Base-by-base conservation (phyloP, 2,113 vertebrate species). In the Oryzias curvinotus region DNA sequence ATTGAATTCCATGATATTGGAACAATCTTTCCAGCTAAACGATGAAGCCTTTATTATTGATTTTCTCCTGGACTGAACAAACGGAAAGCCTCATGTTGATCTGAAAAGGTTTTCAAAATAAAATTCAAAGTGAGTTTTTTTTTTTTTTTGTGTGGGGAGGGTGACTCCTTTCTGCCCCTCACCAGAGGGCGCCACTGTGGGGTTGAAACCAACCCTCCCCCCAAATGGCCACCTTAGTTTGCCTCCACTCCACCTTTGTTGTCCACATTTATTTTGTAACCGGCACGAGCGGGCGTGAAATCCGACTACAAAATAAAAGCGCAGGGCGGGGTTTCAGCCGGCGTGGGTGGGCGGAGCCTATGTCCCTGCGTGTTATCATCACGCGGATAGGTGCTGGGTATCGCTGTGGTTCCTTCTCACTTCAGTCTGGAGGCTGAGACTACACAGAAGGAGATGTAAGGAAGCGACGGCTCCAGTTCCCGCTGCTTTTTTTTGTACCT, bases 381-480 rank as follows among this genome's bases (percentile, higher is more conserved):
- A 49, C 75, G 14, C 51, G 59, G 68, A 55, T 65, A 81, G 82
- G 77, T 85, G 76, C 83, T 76, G 76, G 72, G 55, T 65, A 47
- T 73, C 58, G 71, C 75, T 57, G 4, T 36, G 68, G 63, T 81
- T 23, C 78, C 26, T 62, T 5, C 53, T 73, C 15, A 16, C 64
- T 78, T 74, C 86, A 87, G 80, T 90, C 75, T 79, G 83, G 71
- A 77, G 82, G 75, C 72, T 82, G 85, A 72, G 54, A 57, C 69
- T 44, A 80, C 36, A 57, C n/a, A 73, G 61, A 51, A 53, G 63
- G 80, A 63, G 80, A 76, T 81, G 81, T 50, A 36, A 23, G 62
- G 77, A 62, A 25, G 17, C 51, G 70, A 44, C 42, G 1, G 2
- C 30, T 19, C 1, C 55, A 4, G 46, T 43, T 53, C 26, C 52